These are phyloP conservation scores for Sphyrna mokarran DNA, from an alignment of 2,113 vertebrate genomes.

Conservation along the genomic window DNA sequence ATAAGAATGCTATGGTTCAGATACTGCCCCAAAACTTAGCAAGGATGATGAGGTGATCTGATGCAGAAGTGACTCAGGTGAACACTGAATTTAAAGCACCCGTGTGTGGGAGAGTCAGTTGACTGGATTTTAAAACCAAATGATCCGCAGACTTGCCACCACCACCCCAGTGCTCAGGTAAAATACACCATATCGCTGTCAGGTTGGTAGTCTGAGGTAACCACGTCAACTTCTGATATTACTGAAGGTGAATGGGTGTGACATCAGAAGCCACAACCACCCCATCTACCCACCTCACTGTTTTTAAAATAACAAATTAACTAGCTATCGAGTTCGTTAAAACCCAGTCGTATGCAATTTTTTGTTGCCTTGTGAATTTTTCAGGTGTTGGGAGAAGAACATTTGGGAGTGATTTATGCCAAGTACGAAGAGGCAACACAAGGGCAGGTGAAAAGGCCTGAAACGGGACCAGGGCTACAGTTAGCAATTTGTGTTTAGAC, in stretches of 20 bases:
- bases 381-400: background rate
- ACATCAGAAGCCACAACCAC: too few species aligned
- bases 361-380: background rate
- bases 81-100: background rate
- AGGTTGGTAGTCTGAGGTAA: background rate
- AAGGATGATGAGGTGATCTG: background rate
- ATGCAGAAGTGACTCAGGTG: background rate
- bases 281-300: too few species aligned
- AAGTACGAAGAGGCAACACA: background rate
- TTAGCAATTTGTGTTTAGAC: background rate
- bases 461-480: background rate
- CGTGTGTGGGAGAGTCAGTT: background rate
- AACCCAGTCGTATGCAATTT: background rate
- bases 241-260: background rate
- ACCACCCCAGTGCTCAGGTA: too few species aligned
- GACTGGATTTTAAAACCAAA: too few species aligned
- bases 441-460: background rate
- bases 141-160: too few species aligned
- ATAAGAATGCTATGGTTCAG: background rate
- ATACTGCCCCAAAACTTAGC: background rate
- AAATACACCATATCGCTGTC: background rate
- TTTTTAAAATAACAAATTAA: background rate
- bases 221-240: background rate
- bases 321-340: background rate
- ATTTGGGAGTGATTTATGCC: background rate